Percentiles rank a stretch among this genome's conserved stretches.
Conservation (phyloP, 2,888 invertebrate genomes). For the Drosophila parthenogenetica region DNA sequence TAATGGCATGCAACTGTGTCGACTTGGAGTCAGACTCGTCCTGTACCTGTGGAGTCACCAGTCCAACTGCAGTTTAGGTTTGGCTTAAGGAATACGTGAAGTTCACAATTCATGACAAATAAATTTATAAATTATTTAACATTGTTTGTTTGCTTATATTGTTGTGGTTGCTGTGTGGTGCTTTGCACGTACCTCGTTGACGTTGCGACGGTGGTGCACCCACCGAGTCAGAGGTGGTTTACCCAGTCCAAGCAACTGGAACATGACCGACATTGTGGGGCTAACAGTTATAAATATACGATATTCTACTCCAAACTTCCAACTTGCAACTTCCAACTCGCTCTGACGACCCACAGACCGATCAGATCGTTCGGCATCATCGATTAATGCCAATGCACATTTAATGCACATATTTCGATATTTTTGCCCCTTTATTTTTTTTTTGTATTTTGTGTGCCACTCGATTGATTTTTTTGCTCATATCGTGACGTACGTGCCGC, state of each 20-base stretch:
- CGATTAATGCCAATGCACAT: constrained; percentile 81
- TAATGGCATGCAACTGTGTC: constrained; percentile 79
- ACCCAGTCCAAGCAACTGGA: constrained; percentile 72
- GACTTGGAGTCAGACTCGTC: constrained; percentile 48
- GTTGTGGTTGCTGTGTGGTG: constrained; percentile 14
- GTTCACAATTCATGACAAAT: constrained; percentile 42
- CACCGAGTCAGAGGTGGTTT: constrained; percentile 77
- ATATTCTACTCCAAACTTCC: constrained; percentile 27
- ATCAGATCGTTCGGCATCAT: constrained; percentile 67
- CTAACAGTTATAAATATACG: constrained; percentile 66
- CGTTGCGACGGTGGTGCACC: constrained; percentile 54
- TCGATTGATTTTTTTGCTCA: constrained; percentile 58
- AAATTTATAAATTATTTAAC: constrained; percentile 80
- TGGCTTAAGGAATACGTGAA: constrained; percentile 45
- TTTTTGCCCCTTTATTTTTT: constrained; percentile 22
- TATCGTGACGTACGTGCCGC: constrained; percentile 84
- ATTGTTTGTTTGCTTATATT: constrained; percentile 29
- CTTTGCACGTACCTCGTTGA: constrained; percentile 40
- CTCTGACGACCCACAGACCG: constrained; percentile 39
- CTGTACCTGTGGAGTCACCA: constrained; percentile 67
- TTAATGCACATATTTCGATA: constrained; percentile 74
- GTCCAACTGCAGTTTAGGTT: constrained; percentile 41
- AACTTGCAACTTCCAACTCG: background rate
- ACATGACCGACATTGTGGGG: constrained; percentile 78
- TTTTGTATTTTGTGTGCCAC: constrained; percentile 53